Conservation (phyloP, 2,888 invertebrate genomes). For the Drosophila yooni region DNA sequence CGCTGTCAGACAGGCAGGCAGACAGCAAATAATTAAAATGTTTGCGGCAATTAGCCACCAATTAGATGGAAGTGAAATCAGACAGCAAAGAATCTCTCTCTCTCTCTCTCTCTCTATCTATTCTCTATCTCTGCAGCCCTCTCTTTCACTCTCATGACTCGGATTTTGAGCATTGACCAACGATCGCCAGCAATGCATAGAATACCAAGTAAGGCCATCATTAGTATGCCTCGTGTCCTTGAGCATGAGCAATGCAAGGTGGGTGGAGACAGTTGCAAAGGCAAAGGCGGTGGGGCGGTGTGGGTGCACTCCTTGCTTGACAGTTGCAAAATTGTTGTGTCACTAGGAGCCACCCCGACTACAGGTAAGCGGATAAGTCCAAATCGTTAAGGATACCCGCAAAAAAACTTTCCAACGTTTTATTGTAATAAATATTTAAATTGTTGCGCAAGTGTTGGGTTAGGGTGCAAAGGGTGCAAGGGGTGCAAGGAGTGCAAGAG, state of each 20-base stretch:
- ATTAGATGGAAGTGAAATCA: constrained; percentile 45
- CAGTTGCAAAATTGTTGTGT: constrained; percentile 15
- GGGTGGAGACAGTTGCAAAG: neutral
- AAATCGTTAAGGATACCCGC: neutral
- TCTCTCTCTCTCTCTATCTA: too few relatives aligned
- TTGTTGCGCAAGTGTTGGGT: neutral
- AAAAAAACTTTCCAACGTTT: constrained; percentile 35
- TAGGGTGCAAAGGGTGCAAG: neutral
- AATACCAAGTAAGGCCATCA: neutral
- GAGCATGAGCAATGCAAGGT: neutral
- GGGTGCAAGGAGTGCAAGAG: neutral
- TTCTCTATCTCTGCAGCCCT: neutral
- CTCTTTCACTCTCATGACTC: neutral
- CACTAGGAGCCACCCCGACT: neutral
- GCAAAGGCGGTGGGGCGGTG: too few relatives aligned
- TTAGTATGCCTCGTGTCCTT: constrained; percentile 9
- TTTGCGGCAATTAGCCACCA: constrained; percentile 57
- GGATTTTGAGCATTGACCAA: neutral
- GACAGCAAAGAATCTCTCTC: neutral
- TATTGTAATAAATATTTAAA: constrained; percentile 57
- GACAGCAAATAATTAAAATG: constrained; percentile 50
- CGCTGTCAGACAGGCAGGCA: constrained; percentile 11
- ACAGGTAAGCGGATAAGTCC: neutral
- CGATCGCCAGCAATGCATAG: neutral
- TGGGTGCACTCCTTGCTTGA: neutral